Evolutionary conservation across 2,113 vertebrate genomes (phyloP).

Genomic region (Ammodytes dubius): DNA sequence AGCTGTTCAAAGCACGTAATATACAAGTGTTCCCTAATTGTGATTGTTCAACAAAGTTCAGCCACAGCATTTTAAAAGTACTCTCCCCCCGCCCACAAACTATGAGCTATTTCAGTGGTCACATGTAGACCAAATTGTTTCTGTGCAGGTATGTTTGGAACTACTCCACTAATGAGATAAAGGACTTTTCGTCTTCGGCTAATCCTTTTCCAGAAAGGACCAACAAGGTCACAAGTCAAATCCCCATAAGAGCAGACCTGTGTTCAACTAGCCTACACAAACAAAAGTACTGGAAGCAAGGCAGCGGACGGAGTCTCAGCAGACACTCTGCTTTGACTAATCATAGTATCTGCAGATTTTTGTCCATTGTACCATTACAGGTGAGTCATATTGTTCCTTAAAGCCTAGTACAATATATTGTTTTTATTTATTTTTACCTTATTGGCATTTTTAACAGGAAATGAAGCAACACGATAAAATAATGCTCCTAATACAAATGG

Average conservation of each 20-base stretch:
- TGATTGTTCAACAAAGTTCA: neutral
- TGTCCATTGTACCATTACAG: constrained; percentile 8
- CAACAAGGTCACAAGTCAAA: constrained; percentile 55
- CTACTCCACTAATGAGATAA: constrained; percentile 74
- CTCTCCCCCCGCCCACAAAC: neutral
- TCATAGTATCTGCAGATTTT: neutral
- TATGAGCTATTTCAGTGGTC: neutral
- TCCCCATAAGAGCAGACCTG: constrained; percentile 55
- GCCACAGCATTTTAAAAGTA: neutral
- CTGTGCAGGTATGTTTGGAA: constrained; percentile 23
- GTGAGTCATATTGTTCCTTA: constrained; percentile 38
- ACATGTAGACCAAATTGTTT: constrained; percentile 19
- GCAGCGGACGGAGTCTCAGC: neutral
- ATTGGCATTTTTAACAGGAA: neutral
- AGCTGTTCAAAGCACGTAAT: neutral
- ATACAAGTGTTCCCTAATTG: neutral
- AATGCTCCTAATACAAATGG: neutral
- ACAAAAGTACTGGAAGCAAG: neutral
- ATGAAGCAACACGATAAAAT: neutral
- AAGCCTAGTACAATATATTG: neutral
- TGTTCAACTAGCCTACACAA: neutral
- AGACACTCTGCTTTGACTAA: neutral
- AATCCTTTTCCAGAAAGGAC: constrained; percentile 67
- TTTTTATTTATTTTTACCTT: neutral
- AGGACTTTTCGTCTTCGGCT: constrained; percentile 58